phyloP scores from a whole-genome alignment of 1,140 invertebrate genomes.

The Hylaeus volcanicus region DNA sequence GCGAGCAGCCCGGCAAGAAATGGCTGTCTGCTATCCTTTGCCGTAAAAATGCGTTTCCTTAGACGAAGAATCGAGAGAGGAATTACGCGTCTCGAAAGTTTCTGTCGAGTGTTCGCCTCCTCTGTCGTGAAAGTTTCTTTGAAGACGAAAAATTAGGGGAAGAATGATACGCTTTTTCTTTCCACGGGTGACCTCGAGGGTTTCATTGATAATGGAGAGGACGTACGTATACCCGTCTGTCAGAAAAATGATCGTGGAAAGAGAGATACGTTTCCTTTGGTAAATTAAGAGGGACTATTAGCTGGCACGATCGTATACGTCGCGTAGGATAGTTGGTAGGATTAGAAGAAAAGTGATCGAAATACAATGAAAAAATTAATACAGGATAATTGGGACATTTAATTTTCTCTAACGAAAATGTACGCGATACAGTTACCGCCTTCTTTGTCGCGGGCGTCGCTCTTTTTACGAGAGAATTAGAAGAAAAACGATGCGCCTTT shows the following conservation, averaged over 20 bases:
- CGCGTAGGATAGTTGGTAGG: too few species aligned
- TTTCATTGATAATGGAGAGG: background rate
- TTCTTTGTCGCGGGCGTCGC: too few species aligned
- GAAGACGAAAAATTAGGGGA: background rate
- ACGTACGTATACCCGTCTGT: background rate
- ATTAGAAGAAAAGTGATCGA: too few species aligned
- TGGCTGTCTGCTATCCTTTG: background rate
- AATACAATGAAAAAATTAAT: too few species aligned
- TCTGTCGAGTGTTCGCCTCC: background rate
- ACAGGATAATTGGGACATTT: background rate
- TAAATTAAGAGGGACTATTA: too few species aligned
- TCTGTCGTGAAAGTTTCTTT: background rate
- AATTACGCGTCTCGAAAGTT: background rate
- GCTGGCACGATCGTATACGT: too few species aligned
- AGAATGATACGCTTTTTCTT: conserved; percentile 1
- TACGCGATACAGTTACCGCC: too few species aligned
- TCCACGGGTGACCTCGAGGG: background rate
- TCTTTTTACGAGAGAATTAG: background rate
- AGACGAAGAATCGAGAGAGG: background rate
- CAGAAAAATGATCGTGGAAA: background rate
- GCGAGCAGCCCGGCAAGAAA: too few species aligned
- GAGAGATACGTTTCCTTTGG: too few species aligned
- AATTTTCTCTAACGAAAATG: background rate
- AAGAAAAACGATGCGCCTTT: background rate
- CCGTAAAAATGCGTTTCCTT: background rate